Evolutionary conservation across 2,888 invertebrate species (phyloP), one percentile per base, ranked within the genome.

Genomic region (Epinotia nisella): DNA sequence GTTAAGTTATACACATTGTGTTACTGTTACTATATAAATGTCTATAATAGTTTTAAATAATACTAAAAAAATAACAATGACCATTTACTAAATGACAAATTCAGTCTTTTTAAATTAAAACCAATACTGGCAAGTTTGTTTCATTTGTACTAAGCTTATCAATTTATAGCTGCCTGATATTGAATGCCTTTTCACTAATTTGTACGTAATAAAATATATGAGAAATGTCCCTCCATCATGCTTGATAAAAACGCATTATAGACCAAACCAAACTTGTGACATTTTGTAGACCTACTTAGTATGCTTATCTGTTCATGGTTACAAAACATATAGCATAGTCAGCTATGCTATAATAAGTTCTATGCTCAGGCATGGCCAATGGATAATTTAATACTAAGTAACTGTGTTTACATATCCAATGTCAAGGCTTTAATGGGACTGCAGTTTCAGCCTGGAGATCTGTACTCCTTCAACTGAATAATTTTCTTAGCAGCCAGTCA

Each of bases 81-180:
- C 78, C 85, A 88, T 86, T n/a, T 65, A 89, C 83, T 88, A 90
- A 87, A 92, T 85, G 92, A 93, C 91, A 78, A 66, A 89, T 91
- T 93, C 93, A 93, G 93, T 93, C 93, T 93, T 92, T n/a, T 90
- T 91, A 90, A 83, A 91, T 91, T 85, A 90, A 88, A 93, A 92
- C 93, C 93, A 93, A 93, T 93, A 93, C 93, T 93, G 93, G 93
- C 93, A 93, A 93, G 93, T 92, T 92, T 90, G 89, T 92, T 92
- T 89, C 83, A 90, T 87, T 93, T 93, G 93, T 93, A 93, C 93
- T 93, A 92, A 91, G 88, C 88, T 90, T 72, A 91, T 89, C 83
- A 88, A 87, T 87, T 80, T 79, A 83, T 83, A 87, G 77, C 81
- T 85, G 81, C 81, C 83, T 83, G 85, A 80, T 78, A 78, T 84